Percentiles rank a stretch among this genome's conserved stretches.
Evolutionary conservation across 2,888 invertebrate species (phyloP).

Genomic region (Scaptomyza cyrtandrae): DNA sequence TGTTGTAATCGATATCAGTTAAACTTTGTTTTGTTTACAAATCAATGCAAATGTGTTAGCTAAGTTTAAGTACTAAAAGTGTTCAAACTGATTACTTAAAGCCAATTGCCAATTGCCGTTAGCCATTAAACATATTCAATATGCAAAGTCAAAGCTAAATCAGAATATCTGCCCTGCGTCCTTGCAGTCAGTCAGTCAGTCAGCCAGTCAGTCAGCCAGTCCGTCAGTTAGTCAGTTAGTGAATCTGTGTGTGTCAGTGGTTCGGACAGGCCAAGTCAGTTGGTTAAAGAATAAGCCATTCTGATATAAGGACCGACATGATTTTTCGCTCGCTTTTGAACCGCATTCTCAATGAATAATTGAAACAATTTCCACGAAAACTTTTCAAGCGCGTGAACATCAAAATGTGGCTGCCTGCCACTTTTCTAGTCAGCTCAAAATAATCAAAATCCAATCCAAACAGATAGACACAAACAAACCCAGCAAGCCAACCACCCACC

Average conservation of each 20-base stretch:
- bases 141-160: too few species aligned
- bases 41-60: background rate
- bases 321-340: constrained; percentile 19
- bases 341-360: constrained; percentile 59
- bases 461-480: background rate
- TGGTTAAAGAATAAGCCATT: constrained; percentile 2
- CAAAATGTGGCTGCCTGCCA: constrained; percentile 35
- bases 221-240: constrained; percentile 2
- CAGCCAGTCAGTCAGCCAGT: too few species aligned
- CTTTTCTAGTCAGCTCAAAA: constrained; percentile 10
- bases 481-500: background rate
- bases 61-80: too few species aligned
- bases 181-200: too few species aligned
- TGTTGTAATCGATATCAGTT: background rate
- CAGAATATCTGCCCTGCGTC: too few species aligned
- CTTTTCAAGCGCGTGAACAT: constrained; percentile 44
- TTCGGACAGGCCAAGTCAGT: background rate
- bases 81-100: background rate
- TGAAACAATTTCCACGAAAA: constrained; percentile 41
- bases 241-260: background rate
- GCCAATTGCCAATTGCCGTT: background rate
- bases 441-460: constrained; percentile 1
- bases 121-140: too few species aligned
- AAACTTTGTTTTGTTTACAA: background rate
- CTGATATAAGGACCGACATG: constrained; percentile 9